These are phyloP conservation scores for Siniperca scherzeri DNA, from an alignment of 2,797 vertebrate genomes.

Conservation along the genomic window DNA sequence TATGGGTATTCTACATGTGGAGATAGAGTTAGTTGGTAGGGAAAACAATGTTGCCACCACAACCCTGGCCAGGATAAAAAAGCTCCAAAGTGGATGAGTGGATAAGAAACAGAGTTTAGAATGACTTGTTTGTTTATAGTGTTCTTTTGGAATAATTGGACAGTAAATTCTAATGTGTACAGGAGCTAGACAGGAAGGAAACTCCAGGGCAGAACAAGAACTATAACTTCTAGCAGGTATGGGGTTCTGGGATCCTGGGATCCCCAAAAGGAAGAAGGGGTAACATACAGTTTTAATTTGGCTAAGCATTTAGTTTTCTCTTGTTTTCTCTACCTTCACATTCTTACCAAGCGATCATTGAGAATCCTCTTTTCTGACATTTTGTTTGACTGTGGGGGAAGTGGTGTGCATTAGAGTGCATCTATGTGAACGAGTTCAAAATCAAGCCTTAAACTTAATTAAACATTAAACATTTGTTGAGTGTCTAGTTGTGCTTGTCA, in stretches of 20 bases:
- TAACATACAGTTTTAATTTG: not conserved
- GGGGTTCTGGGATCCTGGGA: not conserved
- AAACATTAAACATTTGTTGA: not conserved
- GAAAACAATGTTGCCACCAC: not conserved
- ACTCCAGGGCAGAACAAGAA: not conserved
- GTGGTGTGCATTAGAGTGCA: not conserved
- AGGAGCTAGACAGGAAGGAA: not conserved
- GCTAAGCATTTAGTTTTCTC: not conserved
- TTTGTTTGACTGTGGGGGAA: constrained; percentile 1
- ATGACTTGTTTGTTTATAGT: constrained; percentile 4
- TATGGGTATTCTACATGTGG: not conserved
- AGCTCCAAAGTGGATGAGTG: not conserved
- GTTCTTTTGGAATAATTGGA: constrained; percentile 5
- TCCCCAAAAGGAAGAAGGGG: not conserved
- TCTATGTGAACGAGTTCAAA: not conserved
- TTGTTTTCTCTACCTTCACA: constrained; percentile 1
- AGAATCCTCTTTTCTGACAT: not conserved
- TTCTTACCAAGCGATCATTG: not conserved
- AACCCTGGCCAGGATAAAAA: not conserved
- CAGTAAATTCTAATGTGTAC: not conserved
- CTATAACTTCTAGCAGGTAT: not conserved
- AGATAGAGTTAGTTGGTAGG: not conserved
- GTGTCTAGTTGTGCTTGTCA: not conserved
- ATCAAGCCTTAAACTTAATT: not conserved
- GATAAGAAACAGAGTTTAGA: not conserved